Evolutionary conservation across 2,113 vertebrate genomes (phyloP), one percentile per base, ranked within the genome.

Genomic region (Tinamus guttatus): DNA sequence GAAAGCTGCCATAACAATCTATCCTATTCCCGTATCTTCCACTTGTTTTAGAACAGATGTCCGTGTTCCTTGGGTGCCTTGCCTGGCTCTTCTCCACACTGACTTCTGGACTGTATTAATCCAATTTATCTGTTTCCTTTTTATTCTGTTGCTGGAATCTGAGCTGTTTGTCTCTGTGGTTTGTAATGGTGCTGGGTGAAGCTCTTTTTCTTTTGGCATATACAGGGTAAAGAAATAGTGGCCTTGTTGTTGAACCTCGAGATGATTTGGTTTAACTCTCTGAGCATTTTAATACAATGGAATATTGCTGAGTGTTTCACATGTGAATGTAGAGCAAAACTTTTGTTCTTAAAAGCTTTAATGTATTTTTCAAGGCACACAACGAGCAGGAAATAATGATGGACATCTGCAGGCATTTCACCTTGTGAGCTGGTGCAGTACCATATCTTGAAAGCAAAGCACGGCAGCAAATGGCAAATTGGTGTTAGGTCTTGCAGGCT

Each of bases 101-200:
- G 91, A 93, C 56, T 80, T 95, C 45, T 85, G 71, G 78, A 82
- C 74, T 92, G n/a, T 47, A 87, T 76, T 77, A 77, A 67, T 73
- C 36, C 81, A 67, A 11, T 67, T 76, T 64, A 70, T 60, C 34
- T 71, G 11, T 67, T 87, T 67, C 43, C 11, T 6, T 64, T 85
- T 80, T 88, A 49, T 36, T 70, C 60, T 59, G 69, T 63, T 60
- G 56, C 56, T 83, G 11, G 52, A 79, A 18, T 67, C 9, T n/a
- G 71, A 67, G 54, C 30, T 54, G 24, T 13, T 73, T 18, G 8
- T 80, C 43, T 85, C 69, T 22, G 3, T 51, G 65, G 16, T 45
- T 92, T 40, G 27, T 60, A 6, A 4, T 18, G 54, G 62, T 25
- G 19, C 63, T 67, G 11, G 6, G 14, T 30, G 12, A 73, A 64